Conservation (phyloP, 2,113 vertebrate species). For the Sinocyclocheilus maitianheensis region DNA sequence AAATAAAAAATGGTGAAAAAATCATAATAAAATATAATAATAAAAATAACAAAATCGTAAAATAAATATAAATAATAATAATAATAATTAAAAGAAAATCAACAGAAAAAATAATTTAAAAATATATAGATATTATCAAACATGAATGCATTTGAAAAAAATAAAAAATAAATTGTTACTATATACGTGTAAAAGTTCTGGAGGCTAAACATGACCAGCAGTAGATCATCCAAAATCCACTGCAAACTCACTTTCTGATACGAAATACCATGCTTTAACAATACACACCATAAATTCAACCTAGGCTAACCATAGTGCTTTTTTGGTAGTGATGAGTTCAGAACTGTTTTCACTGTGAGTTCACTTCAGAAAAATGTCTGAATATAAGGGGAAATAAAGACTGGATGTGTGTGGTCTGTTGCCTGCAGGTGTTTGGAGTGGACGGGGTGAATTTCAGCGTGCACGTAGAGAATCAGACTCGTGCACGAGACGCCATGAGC, state of each 20-base stretch:
- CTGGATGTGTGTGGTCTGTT: slow-evolving; percentile 51
- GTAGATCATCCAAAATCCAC: not conserved
- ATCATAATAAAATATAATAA: too few relatives aligned
- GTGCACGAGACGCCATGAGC: slow-evolving; percentile 80
- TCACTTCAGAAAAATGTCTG: not conserved
- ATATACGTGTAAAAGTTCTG: too few relatives aligned
- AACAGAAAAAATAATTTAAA: too few relatives aligned
- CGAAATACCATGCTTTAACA: not conserved
- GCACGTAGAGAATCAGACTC: slow-evolving; percentile 83
- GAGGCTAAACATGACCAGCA: too few relatives aligned
- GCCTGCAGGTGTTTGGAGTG: slow-evolving; percentile 76
- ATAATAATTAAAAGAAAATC: too few relatives aligned
- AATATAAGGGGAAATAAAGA: not conserved
- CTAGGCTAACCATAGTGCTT: not conserved
- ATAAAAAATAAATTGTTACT: too few relatives aligned
- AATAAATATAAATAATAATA: too few relatives aligned
- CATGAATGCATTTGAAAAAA: too few relatives aligned
- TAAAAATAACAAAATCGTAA: too few relatives aligned
- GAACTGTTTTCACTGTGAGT: slow-evolving; percentile 14
- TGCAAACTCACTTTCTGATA: not conserved
- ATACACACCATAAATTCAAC: not conserved
- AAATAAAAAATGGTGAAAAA: too few relatives aligned
- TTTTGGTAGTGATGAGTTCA: not conserved
- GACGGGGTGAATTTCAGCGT: slow-evolving; percentile 82
- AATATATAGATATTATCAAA: too few relatives aligned